Evolutionary conservation across 2,888 invertebrate species (phyloP), one percentile per base, ranked within the genome.

Genomic region (Candidula unifasciata): DNA sequence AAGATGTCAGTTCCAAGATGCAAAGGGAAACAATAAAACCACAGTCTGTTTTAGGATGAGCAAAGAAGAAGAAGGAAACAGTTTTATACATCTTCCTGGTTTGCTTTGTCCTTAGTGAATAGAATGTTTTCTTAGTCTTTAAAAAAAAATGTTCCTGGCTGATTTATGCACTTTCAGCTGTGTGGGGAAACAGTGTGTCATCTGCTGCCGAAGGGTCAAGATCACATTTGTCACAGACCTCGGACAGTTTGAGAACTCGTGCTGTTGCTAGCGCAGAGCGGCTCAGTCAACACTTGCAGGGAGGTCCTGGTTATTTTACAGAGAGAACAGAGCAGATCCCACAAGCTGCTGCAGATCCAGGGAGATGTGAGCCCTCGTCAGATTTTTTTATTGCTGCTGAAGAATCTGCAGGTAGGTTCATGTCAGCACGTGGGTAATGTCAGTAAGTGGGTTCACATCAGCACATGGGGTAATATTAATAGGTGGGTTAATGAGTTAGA

Each of bases 121-220:
- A 6, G 21, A 16, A 54, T 10, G 18, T 81, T n/a, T 27, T 54
- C 1, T 82, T 27, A 73, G 71, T 18, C 30, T 81, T 81, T 77
- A 64, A n/a, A 21, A 73, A 60, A 33, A 30, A 30, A 30, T 52
- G 10, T 33, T 60, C 64, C 33, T 35, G 44, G 44, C 13, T 44
- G 13, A 44, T 44, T 44, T 44, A 13, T 44, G 8, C 6, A 16
- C 52, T 44, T 64, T 66, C 54, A 78, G 86, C 73, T 54, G 76
- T 86, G 30, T 86, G 85, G 85, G 87, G 84, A 8, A 83, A 80
- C 21, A 84, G 83, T 30, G 24, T 85, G 78, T 74, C 85, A 37
- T 83, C 86, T 44, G 80, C 71, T 18, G 74, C 52, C 33, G 86
- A 86, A 3, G 83, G 80, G 10, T 83, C 83, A 74, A 52, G 76